Percentiles rank a stretch among this genome's conserved stretches.
phyloP scores from a whole-genome alignment of 2,888 invertebrate genomes.

The Leptinotarsa rubiginosa region DNA sequence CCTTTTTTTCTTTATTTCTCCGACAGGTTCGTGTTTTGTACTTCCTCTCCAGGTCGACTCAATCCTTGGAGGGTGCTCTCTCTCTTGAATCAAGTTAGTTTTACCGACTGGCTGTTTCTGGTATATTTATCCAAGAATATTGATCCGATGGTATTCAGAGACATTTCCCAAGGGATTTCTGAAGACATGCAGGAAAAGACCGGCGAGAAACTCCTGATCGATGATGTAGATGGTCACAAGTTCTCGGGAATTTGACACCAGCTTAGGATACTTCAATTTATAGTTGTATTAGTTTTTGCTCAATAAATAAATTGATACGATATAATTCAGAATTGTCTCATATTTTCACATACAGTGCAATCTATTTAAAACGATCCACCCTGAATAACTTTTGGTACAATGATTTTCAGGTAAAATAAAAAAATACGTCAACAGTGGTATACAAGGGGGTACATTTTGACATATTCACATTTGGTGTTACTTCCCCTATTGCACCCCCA shows the following conservation, averaged over 20 bases:
- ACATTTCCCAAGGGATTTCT: slow-evolving; percentile 71
- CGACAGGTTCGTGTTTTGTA: slow-evolving; percentile 73
- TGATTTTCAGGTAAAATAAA: no score
- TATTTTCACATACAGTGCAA: no score
- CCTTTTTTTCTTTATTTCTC: not conserved
- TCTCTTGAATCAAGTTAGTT: slow-evolving; percentile 75
- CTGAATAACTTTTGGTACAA: no score
- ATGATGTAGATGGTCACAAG: slow-evolving; percentile 33
- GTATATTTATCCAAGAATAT: slow-evolving; percentile 87
- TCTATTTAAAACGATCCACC: no score
- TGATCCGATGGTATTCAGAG: slow-evolving; percentile 80
- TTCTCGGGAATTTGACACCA: not conserved
- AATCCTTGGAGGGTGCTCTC: slow-evolving; percentile 74
- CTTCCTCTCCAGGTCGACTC: slow-evolving; percentile 74
- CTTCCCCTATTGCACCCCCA: no score
- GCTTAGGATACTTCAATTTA: no score
- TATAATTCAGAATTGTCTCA: no score
- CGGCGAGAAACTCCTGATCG: slow-evolving; percentile 43
- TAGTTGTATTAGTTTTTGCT: no score
- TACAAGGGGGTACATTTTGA: no score
- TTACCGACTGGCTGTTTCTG: slow-evolving; percentile 86
- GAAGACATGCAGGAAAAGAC: slow-evolving; percentile 66
- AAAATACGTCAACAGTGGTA: no score
- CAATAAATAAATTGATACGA: no score
- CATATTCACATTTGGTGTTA: no score